Base-by-base conservation (phyloP, 2,888 invertebrate species). In the Dione vanillae region DNA sequence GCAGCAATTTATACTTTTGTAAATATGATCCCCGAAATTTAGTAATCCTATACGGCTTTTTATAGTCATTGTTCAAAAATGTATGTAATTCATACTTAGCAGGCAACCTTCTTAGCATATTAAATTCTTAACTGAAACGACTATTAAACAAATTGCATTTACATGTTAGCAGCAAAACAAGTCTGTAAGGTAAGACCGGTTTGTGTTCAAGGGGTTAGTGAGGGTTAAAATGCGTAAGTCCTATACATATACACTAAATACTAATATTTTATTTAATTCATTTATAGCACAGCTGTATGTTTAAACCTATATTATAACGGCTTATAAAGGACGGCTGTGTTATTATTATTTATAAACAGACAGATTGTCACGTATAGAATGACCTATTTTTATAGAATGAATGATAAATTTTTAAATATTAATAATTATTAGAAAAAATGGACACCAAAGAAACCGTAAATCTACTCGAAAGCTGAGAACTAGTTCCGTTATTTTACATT, bases 161-260 rank as follows among this genome's bases (percentile, higher is more conserved):
- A 47, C 54, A 67, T 56, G 43, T 41, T 12, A 27, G 45, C 35
- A 27, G 67, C 59, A 59, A 67, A 59, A 67, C 49, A n/a, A 58
- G 54, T 54, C 54, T 64, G 37, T 49, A 37, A 51, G 35, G 27
- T 35, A n/a, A 43, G 40, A 58, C 59, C 59, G 67, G 59, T 59
- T 67, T 67, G 67, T 65, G 67, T 49, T 41, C n/a, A 59, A 41
- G 41, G 58, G 58, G 67, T 49, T 49, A 59, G 40, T 40, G 8
- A 41, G 41, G 59, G 59, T 64, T 64, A 51, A 64, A 64, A 11
- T 56, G 56, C n/a, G 40, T 56, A 27, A 61, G 1, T 43, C 59
- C 41, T 61, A 43, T 20, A 20, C 59, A 43, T 61, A 61, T 14
- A n/a, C 3, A 61, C 43, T 27, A 9, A 27, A 45, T 3, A n/a